Evolutionary conservation across 2,113 vertebrate species (phyloP).

Genomic region (Microcebus jonahi): DNA sequence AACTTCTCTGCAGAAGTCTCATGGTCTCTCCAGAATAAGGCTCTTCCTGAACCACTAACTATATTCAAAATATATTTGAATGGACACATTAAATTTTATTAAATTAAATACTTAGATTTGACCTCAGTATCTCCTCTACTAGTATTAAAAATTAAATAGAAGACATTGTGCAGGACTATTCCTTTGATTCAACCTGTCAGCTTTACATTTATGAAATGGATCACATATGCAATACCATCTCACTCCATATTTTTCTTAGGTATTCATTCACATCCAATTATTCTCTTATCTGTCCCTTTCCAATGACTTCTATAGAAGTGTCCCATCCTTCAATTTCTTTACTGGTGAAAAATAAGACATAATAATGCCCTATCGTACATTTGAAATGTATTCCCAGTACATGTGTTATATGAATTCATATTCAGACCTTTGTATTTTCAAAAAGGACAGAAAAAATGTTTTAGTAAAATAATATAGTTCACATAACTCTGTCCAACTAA

Average conservation of each 20-base stretch:
- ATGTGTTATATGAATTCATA: conserved; percentile 7
- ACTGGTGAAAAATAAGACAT: not conserved
- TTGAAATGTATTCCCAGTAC: conserved; percentile 29
- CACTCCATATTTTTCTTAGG: not conserved
- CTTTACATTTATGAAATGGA: conserved; percentile 51
- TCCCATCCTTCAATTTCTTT: not conserved
- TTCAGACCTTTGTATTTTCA: conserved; percentile 8
- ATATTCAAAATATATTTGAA: not conserved
- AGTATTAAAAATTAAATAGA: not conserved
- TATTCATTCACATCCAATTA: conserved; percentile 37
- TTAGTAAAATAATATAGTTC: conserved; percentile 16
- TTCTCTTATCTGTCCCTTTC: conserved; percentile 50
- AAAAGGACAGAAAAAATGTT: conserved; percentile 15
- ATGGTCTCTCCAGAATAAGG: not conserved
- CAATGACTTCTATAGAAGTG: conserved; percentile 7
- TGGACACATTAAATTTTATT: not conserved
- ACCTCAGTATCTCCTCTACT: conserved; percentile 40
- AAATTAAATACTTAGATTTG: not conserved
- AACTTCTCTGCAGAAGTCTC: no score
- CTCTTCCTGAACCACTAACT: not conserved
- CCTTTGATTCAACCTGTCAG: conserved; percentile 17
- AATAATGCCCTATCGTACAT: not conserved
- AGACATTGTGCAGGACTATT: not conserved
- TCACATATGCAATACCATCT: conserved; percentile 12
- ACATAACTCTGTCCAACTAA: not conserved